Evolutionary conservation across 2,113 vertebrate species (phyloP), one percentile per base, ranked within the genome.

Genomic region (Tupaia tana): DNA sequence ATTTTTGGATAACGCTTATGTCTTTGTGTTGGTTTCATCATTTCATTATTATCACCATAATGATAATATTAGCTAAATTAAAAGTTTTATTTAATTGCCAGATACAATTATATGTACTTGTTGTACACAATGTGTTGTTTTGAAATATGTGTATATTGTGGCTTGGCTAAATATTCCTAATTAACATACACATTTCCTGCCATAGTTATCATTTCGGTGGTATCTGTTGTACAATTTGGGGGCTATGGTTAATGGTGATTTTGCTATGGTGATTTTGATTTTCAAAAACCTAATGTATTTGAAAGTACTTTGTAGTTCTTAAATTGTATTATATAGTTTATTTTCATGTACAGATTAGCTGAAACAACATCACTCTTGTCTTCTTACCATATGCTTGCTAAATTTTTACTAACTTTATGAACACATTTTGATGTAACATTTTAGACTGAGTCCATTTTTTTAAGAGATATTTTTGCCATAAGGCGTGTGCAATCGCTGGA

Each of bases 281-380:
- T 43, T 43, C 43, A 43, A 43, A 43, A 43, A 15, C 11, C 54
- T 87, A 90, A 54, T 16, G 9, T 85, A 79, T 75, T 6, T 91
- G 59, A 90, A 86, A 92, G 34, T 16, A 58, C 11, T 86, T 87
- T 69, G 31, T 59, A 69, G 1, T 9, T 92, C 91, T 91, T 83
- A 64, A 14, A 69, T 79, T 77, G 12, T 89, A 61, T 81, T 81
- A 64, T 64, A 29, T 70, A 67, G 13, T 54, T 95, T 87, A 90
- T 94, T 96, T 95, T 86, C 59, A 82, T 66, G 61, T 77, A 86
- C 14, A 83, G 29, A 89, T 90, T 90, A 94, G 14, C 31, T 86
- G 70, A 84, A 93, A 93, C 25, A 61, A 52, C 56, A 70, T 52
- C 13, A 73, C 43, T 93, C 67, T 70, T 77, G 27, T 77, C n/a